Evolutionary conservation across 2,113 vertebrate genomes (phyloP).

Genomic region (Fregetta grallaria): DNA sequence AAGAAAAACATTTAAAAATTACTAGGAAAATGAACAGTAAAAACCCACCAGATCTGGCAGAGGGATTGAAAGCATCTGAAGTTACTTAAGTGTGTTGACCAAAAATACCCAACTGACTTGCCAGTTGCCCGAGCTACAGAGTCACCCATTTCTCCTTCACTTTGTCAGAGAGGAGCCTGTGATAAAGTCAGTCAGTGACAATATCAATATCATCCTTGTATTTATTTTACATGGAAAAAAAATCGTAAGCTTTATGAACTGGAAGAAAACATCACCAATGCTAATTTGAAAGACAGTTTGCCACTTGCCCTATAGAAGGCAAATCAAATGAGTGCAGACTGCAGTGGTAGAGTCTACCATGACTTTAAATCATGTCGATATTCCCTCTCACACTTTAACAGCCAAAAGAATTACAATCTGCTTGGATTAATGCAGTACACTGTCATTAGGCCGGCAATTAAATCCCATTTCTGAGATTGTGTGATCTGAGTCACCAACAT

Average conservation of each 20-base stretch:
- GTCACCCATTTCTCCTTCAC: not conserved
- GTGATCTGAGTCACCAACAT: constrained; percentile 54
- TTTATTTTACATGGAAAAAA: not conserved
- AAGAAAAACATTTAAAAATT: constrained; percentile 9
- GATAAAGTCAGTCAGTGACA: not conserved
- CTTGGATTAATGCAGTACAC: not conserved
- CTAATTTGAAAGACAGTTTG: not conserved
- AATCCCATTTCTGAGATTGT: constrained; percentile 26
- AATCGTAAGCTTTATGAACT: not conserved
- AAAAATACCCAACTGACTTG: not conserved
- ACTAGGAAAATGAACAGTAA: constrained; percentile 18
- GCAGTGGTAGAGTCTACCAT: not conserved
- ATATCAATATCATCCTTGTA: not conserved
- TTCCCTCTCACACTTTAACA: constrained; percentile 15
- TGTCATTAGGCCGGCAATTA: constrained; percentile 30
- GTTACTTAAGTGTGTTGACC: not conserved
- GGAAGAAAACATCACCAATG: not conserved
- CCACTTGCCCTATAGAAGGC: not conserved
- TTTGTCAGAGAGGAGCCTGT: not conserved
- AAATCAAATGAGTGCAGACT: not conserved
- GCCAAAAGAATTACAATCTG: constrained; percentile 12
- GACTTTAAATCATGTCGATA: not conserved
- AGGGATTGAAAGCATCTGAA: constrained; percentile 1
- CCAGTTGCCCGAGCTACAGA: not conserved
- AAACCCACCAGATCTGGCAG: not conserved